A percentile compares a stretch with the other conserved stretches of the same genome.
Evolutionary conservation across 2,888 invertebrate species (phyloP).

Genomic region (Mesorhabditis sp.): DNA sequence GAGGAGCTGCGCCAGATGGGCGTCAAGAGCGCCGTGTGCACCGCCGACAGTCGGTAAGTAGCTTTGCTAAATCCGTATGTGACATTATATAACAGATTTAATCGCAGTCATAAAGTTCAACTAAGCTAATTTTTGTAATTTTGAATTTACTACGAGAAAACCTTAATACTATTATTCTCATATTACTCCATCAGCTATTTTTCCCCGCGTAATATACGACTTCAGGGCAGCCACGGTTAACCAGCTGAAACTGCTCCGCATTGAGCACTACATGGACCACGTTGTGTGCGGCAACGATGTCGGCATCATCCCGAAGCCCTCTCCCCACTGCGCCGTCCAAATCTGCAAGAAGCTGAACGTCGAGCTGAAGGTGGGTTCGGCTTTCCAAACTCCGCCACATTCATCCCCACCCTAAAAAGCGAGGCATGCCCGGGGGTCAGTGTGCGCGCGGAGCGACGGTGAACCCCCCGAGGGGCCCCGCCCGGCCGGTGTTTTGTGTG

Average conservation of each 20-base stretch:
- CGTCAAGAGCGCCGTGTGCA: constrained; percentile 61
- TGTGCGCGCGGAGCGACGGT: background rate
- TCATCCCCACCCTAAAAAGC: background rate
- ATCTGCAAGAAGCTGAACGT: constrained; percentile 52
- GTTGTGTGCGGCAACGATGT: constrained; percentile 62
- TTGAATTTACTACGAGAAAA: background rate
- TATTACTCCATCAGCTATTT: background rate
- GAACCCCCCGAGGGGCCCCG: too few species aligned
- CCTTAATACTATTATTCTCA: background rate
- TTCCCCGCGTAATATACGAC: background rate
- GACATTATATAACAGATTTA: background rate
- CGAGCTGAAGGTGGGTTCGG: constrained; percentile 35
- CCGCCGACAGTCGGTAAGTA: constrained; percentile 58
- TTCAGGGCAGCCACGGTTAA: constrained; percentile 46
- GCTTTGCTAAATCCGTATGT: background rate
- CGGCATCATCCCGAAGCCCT: constrained; percentile 60
- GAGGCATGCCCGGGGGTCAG: background rate
- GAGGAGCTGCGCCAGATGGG: constrained; percentile 57
- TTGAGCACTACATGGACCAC: constrained; percentile 58
- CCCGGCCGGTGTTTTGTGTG: too few species aligned
- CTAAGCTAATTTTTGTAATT: too few species aligned
- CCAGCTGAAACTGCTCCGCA: constrained; percentile 43
- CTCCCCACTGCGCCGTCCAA: constrained; percentile 60
- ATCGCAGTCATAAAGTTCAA: too few species aligned
- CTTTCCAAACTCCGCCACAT: background rate